A percentile compares a stretch with the other conserved stretches of the same genome.
Evolutionary conservation across 2,113 vertebrate genomes (phyloP).

Genomic region (Semnopithecus entellus): DNA sequence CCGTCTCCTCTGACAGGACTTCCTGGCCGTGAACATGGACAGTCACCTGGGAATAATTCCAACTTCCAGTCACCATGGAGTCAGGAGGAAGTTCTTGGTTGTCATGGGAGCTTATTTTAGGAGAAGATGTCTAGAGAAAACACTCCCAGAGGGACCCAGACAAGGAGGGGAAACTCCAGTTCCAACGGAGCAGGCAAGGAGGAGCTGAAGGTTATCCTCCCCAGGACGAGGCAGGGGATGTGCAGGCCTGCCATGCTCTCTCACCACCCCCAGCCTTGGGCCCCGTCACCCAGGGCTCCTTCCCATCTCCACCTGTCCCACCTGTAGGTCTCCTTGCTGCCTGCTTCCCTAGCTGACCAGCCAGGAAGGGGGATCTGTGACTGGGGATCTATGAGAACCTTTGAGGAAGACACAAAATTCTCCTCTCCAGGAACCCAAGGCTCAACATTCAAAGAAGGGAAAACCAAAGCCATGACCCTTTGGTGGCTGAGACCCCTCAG

Average conservation of each 20-base stretch:
- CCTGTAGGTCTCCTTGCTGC: background rate
- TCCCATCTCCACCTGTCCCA: background rate
- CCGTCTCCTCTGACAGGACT: constrained; percentile 75
- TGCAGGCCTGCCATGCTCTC: background rate
- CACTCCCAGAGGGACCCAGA: background rate
- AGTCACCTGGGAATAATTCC: constrained; percentile 79
- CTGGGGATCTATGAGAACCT: background rate
- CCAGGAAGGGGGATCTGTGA: background rate
- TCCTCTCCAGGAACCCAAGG: background rate
- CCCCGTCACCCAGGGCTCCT: background rate
- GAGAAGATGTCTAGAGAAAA: constrained; percentile 22
- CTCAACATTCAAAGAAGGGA: background rate
- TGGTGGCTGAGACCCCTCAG: background rate
- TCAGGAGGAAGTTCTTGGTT: constrained; percentile 41
- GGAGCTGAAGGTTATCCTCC: background rate
- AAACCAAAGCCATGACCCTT: background rate
- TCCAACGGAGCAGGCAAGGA: background rate
- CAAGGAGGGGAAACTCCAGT: background rate
- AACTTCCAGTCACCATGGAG: constrained; percentile 75
- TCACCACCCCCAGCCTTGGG: background rate
- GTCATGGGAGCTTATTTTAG: constrained; percentile 36
- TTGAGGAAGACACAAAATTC: constrained; percentile 13
- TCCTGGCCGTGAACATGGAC: constrained; percentile 79
- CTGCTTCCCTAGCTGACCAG: background rate
- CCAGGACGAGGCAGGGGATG: background rate